Evolutionary conservation across 2,888 invertebrate genomes (phyloP).

Genomic region (Plagodis pulveraria): DNA sequence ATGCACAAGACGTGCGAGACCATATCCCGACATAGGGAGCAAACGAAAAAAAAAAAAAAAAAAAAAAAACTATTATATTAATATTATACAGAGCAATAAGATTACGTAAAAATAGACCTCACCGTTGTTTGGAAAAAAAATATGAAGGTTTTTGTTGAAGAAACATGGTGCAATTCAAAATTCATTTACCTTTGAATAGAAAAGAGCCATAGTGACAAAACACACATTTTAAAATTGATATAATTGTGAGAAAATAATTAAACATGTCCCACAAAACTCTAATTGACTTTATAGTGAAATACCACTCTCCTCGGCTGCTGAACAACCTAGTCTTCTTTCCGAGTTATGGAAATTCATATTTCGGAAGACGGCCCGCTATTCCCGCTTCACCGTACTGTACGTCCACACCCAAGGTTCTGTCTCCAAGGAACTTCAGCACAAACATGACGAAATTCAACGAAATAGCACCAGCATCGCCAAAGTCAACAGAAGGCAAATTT

Average conservation of each 20-base stretch:
- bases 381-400: conserved; percentile 55
- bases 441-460: conserved; percentile 54
- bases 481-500: conserved; percentile 82
- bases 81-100: no score
- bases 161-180: background rate
- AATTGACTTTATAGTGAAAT: conserved; percentile 77
- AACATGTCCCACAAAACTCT: conserved; percentile 73
- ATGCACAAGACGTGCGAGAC: no score
- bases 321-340: conserved; percentile 76
- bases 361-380: conserved; percentile 66
- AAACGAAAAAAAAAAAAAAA: no score
- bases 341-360: conserved; percentile 76
- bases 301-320: conserved; percentile 71
- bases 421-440: conserved; percentile 67
- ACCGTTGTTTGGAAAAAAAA: no score
- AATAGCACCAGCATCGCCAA: conserved; percentile 50
- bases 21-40: no score
- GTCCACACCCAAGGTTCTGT: conserved; percentile 63
- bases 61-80: no score
- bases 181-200: background rate
- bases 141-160: no score
- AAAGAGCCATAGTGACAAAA: no score
- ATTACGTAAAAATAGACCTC: no score
- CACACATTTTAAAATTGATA: no score
- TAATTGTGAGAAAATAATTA: background rate